These are phyloP conservation scores for Toxostoma redivivum DNA, from an alignment of 2,113 vertebrate genomes.

Conservation along the genomic window DNA sequence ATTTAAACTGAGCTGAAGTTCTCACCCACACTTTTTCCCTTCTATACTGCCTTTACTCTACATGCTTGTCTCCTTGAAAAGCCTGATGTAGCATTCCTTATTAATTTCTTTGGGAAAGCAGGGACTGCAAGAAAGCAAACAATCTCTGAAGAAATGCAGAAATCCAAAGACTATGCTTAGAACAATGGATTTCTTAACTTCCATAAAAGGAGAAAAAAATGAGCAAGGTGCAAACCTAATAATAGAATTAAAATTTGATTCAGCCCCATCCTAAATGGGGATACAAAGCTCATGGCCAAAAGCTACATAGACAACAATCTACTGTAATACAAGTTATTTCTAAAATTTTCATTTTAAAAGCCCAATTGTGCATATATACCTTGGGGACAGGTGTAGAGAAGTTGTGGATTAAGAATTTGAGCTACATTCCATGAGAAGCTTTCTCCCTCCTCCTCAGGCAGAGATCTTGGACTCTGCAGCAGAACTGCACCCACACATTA, in stretches of 20 bases:
- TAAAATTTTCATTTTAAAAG: not conserved
- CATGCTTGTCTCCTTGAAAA: not conserved
- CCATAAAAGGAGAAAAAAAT: not conserved
- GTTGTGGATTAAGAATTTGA: not conserved
- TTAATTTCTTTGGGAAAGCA: not conserved
- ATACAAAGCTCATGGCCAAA: not conserved
- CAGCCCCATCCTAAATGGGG: not conserved
- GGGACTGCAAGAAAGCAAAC: not conserved
- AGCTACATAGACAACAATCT: not conserved
- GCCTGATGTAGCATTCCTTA: not conserved
- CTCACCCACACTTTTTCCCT: not conserved
- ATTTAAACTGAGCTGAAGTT: not conserved
- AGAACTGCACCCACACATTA: not conserved
- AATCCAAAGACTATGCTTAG: not conserved
- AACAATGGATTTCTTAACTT: not conserved
- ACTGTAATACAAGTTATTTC: not conserved
- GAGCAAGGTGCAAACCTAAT: not conserved
- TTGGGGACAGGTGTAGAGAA: not conserved
- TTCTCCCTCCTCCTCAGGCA: not conserved
- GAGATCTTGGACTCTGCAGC: not conserved
- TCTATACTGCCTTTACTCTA: not conserved
- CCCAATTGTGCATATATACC: not conserved
- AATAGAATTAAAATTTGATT: not conserved
- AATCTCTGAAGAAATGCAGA: not conserved
- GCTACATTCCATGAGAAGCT: not conserved